Conservation (phyloP, 1,140 invertebrate genomes). For the Zaprionus gabonicus region DNA sequence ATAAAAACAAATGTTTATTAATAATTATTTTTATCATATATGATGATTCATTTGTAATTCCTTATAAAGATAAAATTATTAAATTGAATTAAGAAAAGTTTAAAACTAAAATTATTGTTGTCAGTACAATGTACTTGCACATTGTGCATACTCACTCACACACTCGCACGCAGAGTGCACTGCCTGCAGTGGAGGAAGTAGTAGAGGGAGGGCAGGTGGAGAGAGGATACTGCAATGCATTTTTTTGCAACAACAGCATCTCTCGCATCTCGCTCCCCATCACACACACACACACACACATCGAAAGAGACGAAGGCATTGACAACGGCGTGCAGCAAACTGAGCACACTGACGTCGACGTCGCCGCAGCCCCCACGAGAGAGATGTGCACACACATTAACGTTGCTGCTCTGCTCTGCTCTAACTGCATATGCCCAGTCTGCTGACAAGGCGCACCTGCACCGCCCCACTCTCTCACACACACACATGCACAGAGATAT, state of each 20-base stretch:
- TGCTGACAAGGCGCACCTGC: conserved; percentile 63
- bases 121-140: conserved; percentile 38
- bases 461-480: conserved; percentile 53
- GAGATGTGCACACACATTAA: conserved; percentile 30
- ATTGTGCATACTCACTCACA: conserved; percentile 38
- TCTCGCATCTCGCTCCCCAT: conserved; percentile 48
- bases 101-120: not conserved
- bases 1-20: too few species aligned
- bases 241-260: conserved; percentile 33
- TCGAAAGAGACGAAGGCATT: conserved; percentile 71
- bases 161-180: not conserved
- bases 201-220: conserved; percentile 21
- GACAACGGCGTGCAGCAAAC: conserved; percentile 68
- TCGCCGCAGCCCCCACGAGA: conserved; percentile 21
- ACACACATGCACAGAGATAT: conserved; percentile 21
- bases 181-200: conserved; percentile 19
- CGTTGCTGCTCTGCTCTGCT: not conserved
- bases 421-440: conserved; percentile 56
- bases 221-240: conserved; percentile 29
- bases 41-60: too few species aligned
- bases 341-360: conserved; percentile 52
- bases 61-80: not conserved
- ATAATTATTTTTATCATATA: too few species aligned
- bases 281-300: conserved; percentile 59
- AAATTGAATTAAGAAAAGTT: not conserved